Conservation (phyloP, 2,113 vertebrate species). For the Speoplatyrhinus poulsoni region DNA sequence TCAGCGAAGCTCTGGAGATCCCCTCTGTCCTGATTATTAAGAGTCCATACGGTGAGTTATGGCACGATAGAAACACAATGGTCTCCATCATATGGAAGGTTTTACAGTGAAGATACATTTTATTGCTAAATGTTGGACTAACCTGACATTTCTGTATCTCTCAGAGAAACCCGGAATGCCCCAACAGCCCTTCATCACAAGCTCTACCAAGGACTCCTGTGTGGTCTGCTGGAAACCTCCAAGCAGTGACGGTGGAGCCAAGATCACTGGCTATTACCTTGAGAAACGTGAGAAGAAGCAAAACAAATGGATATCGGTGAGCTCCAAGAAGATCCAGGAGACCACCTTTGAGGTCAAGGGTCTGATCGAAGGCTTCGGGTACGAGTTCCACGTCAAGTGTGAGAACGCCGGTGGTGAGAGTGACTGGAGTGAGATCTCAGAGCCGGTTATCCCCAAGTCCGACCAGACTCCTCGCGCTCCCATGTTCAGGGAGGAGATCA, state of each 20-base stretch:
- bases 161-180: constrained; percentile 93
- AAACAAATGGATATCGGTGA: constrained; percentile 97
- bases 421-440: constrained; percentile 94
- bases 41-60: constrained; percentile 89
- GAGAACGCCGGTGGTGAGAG: constrained; percentile 97
- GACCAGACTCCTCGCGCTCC: constrained; percentile 88
- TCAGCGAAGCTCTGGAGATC: constrained; percentile 92
- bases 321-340: constrained; percentile 87
- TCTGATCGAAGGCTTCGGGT: constrained; percentile 95
- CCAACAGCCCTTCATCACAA: constrained; percentile 85
- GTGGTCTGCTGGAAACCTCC: constrained; percentile 95
- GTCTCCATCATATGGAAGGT: neutral
- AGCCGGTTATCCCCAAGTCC: constrained; percentile 87
- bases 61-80: neutral
- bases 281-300: constrained; percentile 98
- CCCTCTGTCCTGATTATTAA: constrained; percentile 91
- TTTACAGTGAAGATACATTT: neutral
- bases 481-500: constrained; percentile 93
- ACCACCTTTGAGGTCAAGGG: constrained; percentile 85
- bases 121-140: too few species aligned
- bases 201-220: constrained; percentile 89
- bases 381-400: constrained; percentile 98
- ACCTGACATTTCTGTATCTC: constrained; percentile 45
- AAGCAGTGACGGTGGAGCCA: constrained; percentile 92
- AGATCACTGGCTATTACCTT: constrained; percentile 92